Percentiles rank a stretch among this genome's conserved stretches.
Conservation (phyloP, 1,140 invertebrate species). For the Micrasema longulum region DNA sequence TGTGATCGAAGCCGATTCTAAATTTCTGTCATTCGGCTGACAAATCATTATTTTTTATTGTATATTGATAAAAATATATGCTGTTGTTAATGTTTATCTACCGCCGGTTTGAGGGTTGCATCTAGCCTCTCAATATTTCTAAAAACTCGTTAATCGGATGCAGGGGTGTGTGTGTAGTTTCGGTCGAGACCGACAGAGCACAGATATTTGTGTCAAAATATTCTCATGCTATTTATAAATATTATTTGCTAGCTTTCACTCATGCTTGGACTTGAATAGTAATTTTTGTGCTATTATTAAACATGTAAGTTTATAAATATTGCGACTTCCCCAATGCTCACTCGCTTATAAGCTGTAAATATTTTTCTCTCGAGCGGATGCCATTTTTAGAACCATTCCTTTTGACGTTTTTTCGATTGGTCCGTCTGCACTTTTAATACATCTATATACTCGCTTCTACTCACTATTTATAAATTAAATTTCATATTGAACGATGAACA, state of each 20-base stretch:
- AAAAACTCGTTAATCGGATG: slow-evolving; percentile 56
- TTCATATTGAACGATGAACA: slow-evolving; percentile 9
- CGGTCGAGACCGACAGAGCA: slow-evolving; percentile 61
- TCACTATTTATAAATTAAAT: slow-evolving; percentile 23
- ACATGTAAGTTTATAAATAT: slow-evolving; percentile 69
- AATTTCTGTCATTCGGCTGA: slow-evolving; percentile 64
- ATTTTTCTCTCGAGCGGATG: slow-evolving; percentile 57
- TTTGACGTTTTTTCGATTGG: slow-evolving; percentile 45
- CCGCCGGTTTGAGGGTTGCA: slow-evolving; percentile 13
- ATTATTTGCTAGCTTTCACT: slow-evolving; percentile 69
- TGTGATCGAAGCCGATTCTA: slow-evolving; percentile 68
- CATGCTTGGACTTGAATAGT: slow-evolving; percentile 69
- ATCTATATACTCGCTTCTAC: slow-evolving; percentile 23
- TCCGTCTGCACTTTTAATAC: slow-evolving; percentile 27
- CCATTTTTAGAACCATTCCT: slow-evolving; percentile 60
- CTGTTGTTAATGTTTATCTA: slow-evolving; percentile 12
- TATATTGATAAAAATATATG: slow-evolving; percentile 18
- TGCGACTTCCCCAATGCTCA: slow-evolving; percentile 62
- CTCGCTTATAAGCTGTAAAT: slow-evolving; percentile 48
- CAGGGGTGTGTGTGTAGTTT: slow-evolving; percentile 67
- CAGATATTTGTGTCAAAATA: slow-evolving; percentile 67
- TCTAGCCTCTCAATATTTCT: slow-evolving; percentile 30
- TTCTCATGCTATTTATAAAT: slow-evolving; percentile 69
- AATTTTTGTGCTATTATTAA: slow-evolving; percentile 68
- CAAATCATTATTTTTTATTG: slow-evolving; percentile 19